Conservation (phyloP, 2,797 vertebrate species). For the Acipenser oxyrinchus region DNA sequence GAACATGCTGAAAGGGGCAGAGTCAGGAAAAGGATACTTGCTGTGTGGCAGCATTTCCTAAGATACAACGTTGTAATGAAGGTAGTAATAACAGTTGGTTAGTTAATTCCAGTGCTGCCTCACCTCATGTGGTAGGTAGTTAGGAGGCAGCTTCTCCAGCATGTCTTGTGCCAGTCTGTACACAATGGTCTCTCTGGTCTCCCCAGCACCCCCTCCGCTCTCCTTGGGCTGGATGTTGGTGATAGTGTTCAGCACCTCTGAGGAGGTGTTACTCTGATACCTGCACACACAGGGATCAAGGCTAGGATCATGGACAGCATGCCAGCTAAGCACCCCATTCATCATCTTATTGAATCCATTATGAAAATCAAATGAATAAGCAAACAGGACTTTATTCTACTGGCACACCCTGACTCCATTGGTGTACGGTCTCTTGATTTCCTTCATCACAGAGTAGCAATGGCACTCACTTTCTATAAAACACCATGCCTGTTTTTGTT, state of each 20-base stretch:
- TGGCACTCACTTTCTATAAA: too few relatives aligned
- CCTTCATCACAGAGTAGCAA: too few relatives aligned
- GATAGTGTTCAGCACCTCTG: slow-evolving; percentile 66
- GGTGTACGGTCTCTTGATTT: too few relatives aligned
- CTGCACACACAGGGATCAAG: slow-evolving; percentile 34
- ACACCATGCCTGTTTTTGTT: too few relatives aligned
- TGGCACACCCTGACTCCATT: too few relatives aligned
- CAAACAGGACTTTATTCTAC: too few relatives aligned
- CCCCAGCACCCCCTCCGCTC: slow-evolving; percentile 58
- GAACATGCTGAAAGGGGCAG: not conserved
- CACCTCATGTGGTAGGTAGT: slow-evolving; percentile 69
- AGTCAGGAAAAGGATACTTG: not conserved
- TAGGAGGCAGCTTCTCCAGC: slow-evolving; percentile 68
- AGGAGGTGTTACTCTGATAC: slow-evolving; percentile 71
- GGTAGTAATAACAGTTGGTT: too few relatives aligned
- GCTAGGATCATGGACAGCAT: too few relatives aligned
- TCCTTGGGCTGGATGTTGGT: slow-evolving; percentile 79
- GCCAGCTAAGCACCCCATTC: too few relatives aligned
- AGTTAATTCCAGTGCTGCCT: not conserved
- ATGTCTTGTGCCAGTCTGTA: slow-evolving; percentile 66
- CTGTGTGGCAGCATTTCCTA: not conserved
- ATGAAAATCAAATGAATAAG: too few relatives aligned
- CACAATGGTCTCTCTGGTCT: slow-evolving; percentile 67
- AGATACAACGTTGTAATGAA: too few relatives aligned
- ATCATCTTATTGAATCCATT: too few relatives aligned